phyloP scores from a whole-genome alignment of 2,888 invertebrate species.

The Cephus pulcher region DNA sequence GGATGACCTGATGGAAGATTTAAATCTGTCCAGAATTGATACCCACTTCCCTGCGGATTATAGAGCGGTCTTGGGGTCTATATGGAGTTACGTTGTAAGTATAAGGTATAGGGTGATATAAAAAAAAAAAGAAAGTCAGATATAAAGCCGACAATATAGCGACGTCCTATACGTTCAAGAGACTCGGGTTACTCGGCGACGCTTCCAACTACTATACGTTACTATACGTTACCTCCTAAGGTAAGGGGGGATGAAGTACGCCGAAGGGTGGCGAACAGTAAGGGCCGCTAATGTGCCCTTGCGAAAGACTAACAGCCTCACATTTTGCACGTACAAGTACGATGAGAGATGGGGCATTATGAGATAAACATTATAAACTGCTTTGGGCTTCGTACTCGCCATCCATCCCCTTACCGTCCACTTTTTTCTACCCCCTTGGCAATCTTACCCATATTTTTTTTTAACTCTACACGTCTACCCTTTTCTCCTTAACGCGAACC shows the following conservation, averaged over 20 bases:
- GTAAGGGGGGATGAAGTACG: not conserved
- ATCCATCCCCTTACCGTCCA: not conserved
- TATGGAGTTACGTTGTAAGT: constrained; percentile 26
- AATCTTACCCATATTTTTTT: not conserved
- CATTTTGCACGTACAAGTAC: constrained; percentile 34
- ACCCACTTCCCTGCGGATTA: constrained; percentile 33
- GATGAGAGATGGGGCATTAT: constrained; percentile 32
- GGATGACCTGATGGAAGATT: constrained; percentile 24
- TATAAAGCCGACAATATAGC: not conserved
- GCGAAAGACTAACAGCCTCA: constrained; percentile 33
- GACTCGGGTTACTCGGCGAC: not conserved
- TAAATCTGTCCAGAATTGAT: constrained; percentile 38
- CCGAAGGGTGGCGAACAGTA: not conserved
- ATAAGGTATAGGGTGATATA: constrained; percentile 25
- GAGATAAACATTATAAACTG: constrained; percentile 45
- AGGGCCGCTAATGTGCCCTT: constrained; percentile 31
- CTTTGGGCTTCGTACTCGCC: constrained; percentile 12
- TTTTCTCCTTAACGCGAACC: not conserved
- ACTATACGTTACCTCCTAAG: not conserved
- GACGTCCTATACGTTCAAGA: constrained; percentile 1
- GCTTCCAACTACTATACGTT: not conserved
- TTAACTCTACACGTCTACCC: not conserved
- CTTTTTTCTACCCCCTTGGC: not conserved
- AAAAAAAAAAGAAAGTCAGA: constrained; percentile 9
- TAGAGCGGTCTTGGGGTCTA: constrained; percentile 16